phyloP scores from a whole-genome alignment of 2,888 invertebrate species.

The Sussaba pulchella region DNA sequence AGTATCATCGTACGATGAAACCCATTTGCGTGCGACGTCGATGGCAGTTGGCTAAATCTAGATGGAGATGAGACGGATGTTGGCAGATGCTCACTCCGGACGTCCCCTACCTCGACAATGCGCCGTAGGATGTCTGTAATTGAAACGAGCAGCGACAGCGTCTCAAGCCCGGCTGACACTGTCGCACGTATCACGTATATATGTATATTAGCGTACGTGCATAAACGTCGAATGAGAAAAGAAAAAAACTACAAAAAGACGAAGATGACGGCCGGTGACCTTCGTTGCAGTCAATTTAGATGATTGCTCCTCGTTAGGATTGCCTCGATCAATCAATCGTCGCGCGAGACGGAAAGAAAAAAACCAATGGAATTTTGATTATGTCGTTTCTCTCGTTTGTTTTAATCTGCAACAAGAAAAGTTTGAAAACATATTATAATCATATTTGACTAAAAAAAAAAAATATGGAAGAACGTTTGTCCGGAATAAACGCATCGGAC shows the following conservation, averaged over 20 bases:
- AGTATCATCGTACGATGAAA: not conserved
- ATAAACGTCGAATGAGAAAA: conserved; percentile 17
- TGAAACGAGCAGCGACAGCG: conserved; percentile 46
- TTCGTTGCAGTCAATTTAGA: conserved; percentile 64
- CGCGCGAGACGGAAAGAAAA: conserved; percentile 29
- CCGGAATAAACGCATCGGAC: too few relatives aligned
- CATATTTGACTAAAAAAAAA: too few relatives aligned
- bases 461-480: too few relatives aligned
- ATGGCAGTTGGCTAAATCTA: conserved; percentile 1
- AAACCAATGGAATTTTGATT: conserved; percentile 4
- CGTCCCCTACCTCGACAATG: conserved; percentile 44
- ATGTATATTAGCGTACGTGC: not conserved
- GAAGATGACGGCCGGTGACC: conserved; percentile 57
- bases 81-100: conserved; percentile 50
- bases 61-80: conserved; percentile 48
- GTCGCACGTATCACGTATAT: conserved; percentile 10
- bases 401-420: not conserved
- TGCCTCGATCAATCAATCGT: conserved; percentile 39
- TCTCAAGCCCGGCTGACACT: conserved; percentile 19
- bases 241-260: conserved; percentile 11
- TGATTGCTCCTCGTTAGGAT: conserved; percentile 63
- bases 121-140: conserved; percentile 52
- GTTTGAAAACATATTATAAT: too few relatives aligned
- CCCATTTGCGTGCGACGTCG: conserved; percentile 4
- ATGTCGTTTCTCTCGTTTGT: not conserved